A percentile compares a stretch with the other conserved stretches of the same genome.
These are phyloP conservation scores for Trinectes maculatus DNA, from an alignment of 2,113 vertebrate species.

Conservation along the genomic window DNA sequence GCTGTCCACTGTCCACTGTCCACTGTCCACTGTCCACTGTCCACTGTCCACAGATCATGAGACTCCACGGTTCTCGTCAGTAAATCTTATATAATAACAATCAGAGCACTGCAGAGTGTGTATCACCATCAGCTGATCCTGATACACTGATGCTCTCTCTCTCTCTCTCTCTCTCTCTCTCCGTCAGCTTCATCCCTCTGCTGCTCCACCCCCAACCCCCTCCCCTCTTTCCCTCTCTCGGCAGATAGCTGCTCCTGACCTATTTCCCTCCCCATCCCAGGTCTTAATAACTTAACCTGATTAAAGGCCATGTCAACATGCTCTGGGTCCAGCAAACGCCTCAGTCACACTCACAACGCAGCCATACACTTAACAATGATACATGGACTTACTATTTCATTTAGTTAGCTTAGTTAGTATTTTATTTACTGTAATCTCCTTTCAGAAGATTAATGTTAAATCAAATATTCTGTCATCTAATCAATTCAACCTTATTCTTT, in stretches of 20 bases:
- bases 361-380: background rate
- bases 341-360: background rate
- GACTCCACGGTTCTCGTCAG: slow-evolving; percentile 10
- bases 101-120: slow-evolving; percentile 17
- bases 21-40: background rate
- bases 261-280: slow-evolving; percentile 71
- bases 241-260: slow-evolving; percentile 76
- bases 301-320: slow-evolving; percentile 64
- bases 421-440: too few species aligned
- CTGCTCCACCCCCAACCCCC: too few species aligned
- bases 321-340: slow-evolving; percentile 38
- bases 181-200: slow-evolving; percentile 19
- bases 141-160: slow-evolving; percentile 33
- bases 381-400: too few species aligned
- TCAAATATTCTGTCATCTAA: too few species aligned
- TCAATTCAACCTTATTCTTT: too few species aligned
- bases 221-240: slow-evolving; percentile 7
- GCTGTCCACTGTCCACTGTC: too few species aligned
- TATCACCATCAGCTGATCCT: slow-evolving; percentile 22
- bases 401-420: too few species aligned
- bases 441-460: too few species aligned
- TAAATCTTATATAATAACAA: slow-evolving; percentile 11
- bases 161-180: background rate
- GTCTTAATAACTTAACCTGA: slow-evolving; percentile 83
- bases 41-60: background rate